phyloP scores from a whole-genome alignment of 2,888 invertebrate genomes.

The Eilema sororculum region DNA sequence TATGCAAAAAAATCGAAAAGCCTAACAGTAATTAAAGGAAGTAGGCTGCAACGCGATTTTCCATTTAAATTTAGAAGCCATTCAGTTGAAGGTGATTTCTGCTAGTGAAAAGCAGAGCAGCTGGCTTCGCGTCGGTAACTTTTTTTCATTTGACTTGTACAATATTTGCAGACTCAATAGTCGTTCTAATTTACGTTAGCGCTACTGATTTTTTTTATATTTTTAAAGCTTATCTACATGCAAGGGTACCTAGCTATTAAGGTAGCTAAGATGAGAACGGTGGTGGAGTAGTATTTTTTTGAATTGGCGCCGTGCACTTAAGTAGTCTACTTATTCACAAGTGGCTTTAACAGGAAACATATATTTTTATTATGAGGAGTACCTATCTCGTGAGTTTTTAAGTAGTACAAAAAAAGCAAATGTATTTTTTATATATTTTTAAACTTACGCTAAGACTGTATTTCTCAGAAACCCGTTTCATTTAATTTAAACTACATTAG shows the following conservation, averaged over 20 bases:
- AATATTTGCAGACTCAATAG: too few species aligned
- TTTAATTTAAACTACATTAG: not conserved
- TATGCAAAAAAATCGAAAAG: too few species aligned
- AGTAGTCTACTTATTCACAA: conserved; percentile 1
- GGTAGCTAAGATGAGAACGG: not conserved
- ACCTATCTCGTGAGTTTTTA: not conserved
- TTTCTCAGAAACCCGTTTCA: not conserved
- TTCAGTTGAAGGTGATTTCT: too few species aligned
- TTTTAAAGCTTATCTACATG: not conserved
- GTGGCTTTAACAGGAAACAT: conserved; percentile 5
- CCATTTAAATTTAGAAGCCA: too few species aligned
- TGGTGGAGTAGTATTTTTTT: not conserved
- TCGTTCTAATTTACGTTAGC: too few species aligned
- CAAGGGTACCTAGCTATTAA: not conserved
- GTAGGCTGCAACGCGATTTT: too few species aligned
- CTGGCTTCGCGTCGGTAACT: too few species aligned
- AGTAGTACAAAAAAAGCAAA: not conserved
- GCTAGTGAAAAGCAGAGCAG: too few species aligned
- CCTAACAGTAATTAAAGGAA: too few species aligned
- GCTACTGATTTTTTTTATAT: not conserved
- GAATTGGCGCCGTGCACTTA: conserved; percentile 9
- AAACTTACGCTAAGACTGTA: not conserved
- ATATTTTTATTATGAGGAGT: not conserved
- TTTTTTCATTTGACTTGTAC: too few species aligned
- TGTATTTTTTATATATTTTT: not conserved